Conservation (phyloP, 2,797 vertebrate species). For the Centroberyx gerrardi region DNA sequence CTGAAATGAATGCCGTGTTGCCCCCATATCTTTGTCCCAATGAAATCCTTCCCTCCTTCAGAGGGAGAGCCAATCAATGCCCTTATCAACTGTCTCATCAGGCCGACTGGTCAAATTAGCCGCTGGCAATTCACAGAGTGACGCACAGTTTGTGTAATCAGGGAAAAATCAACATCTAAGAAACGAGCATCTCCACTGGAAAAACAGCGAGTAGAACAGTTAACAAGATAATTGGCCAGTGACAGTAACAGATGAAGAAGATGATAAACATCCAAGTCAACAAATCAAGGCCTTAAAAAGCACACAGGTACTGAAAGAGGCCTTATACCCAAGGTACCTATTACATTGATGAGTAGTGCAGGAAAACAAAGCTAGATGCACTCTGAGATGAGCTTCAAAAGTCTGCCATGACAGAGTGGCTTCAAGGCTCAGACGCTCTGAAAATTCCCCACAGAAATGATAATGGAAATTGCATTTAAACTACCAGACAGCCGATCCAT, state of each 20-base stretch:
- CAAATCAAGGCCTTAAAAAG: conserved; percentile 52
- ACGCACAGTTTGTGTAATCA: conserved; percentile 80
- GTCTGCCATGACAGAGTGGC: conserved; percentile 5
- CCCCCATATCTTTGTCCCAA: conserved; percentile 80
- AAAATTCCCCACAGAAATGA: not conserved
- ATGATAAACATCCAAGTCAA: conserved; percentile 65
- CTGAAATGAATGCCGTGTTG: conserved; percentile 79
- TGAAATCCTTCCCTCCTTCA: conserved; percentile 80
- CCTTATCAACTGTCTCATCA: conserved; percentile 84
- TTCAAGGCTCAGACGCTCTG: not conserved
- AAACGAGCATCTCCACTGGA: conserved; percentile 66
- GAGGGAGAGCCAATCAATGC: conserved; percentile 81
- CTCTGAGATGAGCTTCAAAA: conserved; percentile 31
- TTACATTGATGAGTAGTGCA: not conserved
- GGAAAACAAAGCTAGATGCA: conserved; percentile 27
- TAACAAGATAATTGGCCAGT: conserved; percentile 52
- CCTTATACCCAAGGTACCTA: not conserved
- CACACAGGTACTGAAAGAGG: conserved; percentile 46
- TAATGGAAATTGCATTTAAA: conserved; percentile 24
- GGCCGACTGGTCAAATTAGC: conserved; percentile 76
- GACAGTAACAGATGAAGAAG: conserved; percentile 68
- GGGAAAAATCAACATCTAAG: conserved; percentile 76
- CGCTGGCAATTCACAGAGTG: conserved; percentile 77
- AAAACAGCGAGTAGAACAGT: conserved; percentile 57
- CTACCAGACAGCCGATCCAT: conserved; percentile 12